Conservation (phyloP, 2,113 vertebrate genomes). For the Plectropomus leopardus region DNA sequence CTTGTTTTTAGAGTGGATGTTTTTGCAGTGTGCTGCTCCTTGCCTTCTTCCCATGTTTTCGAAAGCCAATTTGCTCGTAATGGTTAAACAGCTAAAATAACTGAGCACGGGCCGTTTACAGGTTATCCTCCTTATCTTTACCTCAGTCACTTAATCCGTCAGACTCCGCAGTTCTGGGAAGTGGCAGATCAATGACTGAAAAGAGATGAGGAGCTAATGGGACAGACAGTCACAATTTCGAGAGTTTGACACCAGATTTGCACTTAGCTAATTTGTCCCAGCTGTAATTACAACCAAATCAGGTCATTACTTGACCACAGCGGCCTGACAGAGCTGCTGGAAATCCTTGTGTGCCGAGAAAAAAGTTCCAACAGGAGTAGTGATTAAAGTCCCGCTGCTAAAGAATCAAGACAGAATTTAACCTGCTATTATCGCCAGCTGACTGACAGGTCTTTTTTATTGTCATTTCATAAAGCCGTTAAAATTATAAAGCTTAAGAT, state of each 20-base stretch:
- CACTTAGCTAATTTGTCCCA: slow-evolving; percentile 21
- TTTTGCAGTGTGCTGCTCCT: too few relatives aligned
- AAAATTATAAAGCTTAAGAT: neutral
- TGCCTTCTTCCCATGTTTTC: too few relatives aligned
- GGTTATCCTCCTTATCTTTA: slow-evolving; percentile 5
- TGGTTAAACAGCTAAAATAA: neutral
- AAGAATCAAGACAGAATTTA: neutral
- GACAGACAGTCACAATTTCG: neutral
- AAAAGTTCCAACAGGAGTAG: neutral
- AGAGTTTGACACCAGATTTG: slow-evolving; percentile 14
- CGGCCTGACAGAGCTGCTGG: neutral
- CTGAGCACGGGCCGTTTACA: neutral
- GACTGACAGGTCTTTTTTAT: too few relatives aligned
- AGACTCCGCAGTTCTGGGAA: slow-evolving; percentile 1
- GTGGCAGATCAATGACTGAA: slow-evolving; percentile 5
- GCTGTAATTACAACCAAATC: slow-evolving; percentile 41
- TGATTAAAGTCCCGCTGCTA: neutral
- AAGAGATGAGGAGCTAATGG: slow-evolving; percentile 1
- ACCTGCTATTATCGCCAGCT: neutral
- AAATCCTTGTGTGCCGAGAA: neutral
- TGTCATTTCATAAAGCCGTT: neutral
- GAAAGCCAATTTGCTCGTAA: too few relatives aligned
- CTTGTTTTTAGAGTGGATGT: too few relatives aligned
- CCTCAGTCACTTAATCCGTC: neutral
- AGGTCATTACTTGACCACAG: slow-evolving; percentile 30